Conservation (phyloP, 2,888 invertebrate genomes). For the Rhaphigaster nebulosa region DNA sequence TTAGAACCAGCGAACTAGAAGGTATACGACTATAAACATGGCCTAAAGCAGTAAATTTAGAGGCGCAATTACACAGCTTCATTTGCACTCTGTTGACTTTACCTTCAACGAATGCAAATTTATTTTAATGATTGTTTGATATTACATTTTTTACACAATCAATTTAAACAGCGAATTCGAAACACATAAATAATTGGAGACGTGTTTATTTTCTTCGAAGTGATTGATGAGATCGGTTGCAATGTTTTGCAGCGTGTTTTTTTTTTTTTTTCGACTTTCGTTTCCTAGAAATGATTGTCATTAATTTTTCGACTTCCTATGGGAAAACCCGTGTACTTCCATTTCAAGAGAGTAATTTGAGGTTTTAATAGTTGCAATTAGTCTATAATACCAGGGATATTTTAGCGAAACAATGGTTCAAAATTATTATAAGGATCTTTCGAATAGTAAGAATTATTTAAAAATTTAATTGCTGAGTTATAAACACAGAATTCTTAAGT, state of each 20-base stretch:
- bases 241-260: not conserved
- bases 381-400: no score
- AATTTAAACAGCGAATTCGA: not conserved
- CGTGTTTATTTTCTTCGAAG: not conserved
- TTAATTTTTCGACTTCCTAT: not conserved
- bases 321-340: not conserved
- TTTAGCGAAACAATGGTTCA: no score
- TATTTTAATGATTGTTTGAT: not conserved
- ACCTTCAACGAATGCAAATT: not conserved
- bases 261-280: not conserved
- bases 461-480: no score
- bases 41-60: not conserved
- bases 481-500: no score
- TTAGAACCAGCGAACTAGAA: no score
- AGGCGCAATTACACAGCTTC: not conserved
- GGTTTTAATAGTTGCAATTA: not conserved
- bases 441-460: no score
- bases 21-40: not conserved
- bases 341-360: not conserved
- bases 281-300: not conserved
- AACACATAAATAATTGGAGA: not conserved
- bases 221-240: not conserved
- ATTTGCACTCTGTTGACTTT: not conserved
- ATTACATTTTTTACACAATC: not conserved
- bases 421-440: no score